phyloP scores from a whole-genome alignment of 1,140 invertebrate species.

The Pseudomyrmex dendroicus region DNA sequence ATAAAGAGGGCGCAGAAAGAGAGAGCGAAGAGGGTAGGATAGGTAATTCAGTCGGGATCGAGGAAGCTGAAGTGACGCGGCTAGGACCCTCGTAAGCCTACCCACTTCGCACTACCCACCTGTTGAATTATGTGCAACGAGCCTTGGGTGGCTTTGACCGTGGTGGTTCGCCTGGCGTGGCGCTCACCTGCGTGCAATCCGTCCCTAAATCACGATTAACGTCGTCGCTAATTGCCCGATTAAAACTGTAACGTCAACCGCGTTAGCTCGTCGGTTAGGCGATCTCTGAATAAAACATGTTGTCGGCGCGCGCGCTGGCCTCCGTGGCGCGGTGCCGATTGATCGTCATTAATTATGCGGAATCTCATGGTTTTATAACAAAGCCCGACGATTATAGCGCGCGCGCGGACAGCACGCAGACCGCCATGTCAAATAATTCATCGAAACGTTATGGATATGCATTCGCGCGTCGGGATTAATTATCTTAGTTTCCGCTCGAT shows the following conservation, averaged over 20 bases:
- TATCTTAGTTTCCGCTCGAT: conserved; percentile 21
- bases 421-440: conserved; percentile 42
- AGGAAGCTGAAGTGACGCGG: conserved; percentile 64
- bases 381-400: conserved; percentile 37
- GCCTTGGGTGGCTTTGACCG: conserved; percentile 53
- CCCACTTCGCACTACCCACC: conserved; percentile 71
- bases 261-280: conserved; percentile 33
- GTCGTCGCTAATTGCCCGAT: conserved; percentile 44
- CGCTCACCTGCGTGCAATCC: conserved; percentile 62
- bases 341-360: conserved; percentile 52
- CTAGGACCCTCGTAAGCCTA: conserved; percentile 68
- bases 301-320: conserved; percentile 8
- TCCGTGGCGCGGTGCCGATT: conserved; percentile 30
- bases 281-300: conserved; percentile 51
- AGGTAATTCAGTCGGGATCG: conserved; percentile 64
- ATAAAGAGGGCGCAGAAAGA: conserved; percentile 13
- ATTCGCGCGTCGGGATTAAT: conserved; percentile 16
- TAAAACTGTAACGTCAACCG: conserved; percentile 48
- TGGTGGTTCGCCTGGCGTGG: background rate
- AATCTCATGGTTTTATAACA: conserved; percentile 57
- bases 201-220: conserved; percentile 62
- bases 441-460: conserved; percentile 22
- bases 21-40: conserved; percentile 25
- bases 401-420: background rate
- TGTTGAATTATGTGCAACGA: conserved; percentile 74